A percentile compares a stretch with the other conserved stretches of the same genome.
phyloP scores from a whole-genome alignment of 2,797 vertebrate genomes.

The Trichosurus vulpecula region DNA sequence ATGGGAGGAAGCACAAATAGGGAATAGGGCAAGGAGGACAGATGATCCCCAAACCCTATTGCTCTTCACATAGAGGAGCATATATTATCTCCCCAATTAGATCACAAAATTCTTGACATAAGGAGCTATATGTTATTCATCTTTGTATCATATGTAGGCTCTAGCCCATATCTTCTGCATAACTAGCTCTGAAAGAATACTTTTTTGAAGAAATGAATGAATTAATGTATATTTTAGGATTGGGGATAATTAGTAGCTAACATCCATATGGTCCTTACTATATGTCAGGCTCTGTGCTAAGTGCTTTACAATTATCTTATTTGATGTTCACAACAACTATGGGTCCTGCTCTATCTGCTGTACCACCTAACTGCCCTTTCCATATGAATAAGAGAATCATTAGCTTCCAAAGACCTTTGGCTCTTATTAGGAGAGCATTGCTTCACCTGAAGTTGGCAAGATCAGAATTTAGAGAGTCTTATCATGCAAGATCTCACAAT shows the following conservation, averaged over 20 bases:
- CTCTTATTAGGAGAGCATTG: not conserved
- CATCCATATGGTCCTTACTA: not conserved
- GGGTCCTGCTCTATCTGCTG: not conserved
- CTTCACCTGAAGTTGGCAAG: not conserved
- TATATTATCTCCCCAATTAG: not conserved
- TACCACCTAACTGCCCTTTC: not conserved
- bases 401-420: not conserved
- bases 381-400: not conserved
- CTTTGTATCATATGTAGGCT: not conserved
- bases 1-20: not conserved
- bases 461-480: not conserved
- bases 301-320: not conserved
- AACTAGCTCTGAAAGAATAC: not conserved
- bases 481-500: constrained; percentile 40
- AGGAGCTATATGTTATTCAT: not conserved
- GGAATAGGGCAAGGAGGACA: not conserved
- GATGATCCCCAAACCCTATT: not conserved
- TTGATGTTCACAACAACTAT: not conserved
- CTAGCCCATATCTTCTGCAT: not conserved
- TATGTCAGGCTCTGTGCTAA: not conserved
- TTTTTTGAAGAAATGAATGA: not conserved
- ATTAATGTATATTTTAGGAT: not conserved
- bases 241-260: not conserved
- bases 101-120: not conserved
- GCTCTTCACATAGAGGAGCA: not conserved